These are phyloP conservation scores for Phataginus tetradactyla DNA, from an alignment of 2,797 vertebrate species.

Conservation along the genomic window DNA sequence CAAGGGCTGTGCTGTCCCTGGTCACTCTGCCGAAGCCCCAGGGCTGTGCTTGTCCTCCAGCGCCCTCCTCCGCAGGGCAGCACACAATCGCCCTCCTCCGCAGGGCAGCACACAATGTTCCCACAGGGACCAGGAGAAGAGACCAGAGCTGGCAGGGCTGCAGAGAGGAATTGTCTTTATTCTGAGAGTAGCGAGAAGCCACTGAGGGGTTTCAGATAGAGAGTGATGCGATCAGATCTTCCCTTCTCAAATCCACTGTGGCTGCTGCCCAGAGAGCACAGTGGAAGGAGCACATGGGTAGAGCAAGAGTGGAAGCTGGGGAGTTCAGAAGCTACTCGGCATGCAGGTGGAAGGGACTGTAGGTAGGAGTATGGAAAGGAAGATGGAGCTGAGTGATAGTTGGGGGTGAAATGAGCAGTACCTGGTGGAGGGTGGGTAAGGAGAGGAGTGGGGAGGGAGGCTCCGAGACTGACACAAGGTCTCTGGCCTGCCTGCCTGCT, in stretches of 20 bases:
- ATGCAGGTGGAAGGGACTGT: background rate
- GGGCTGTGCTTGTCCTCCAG: background rate
- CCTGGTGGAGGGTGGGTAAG: background rate
- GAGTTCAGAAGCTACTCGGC: background rate
- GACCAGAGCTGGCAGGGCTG: background rate
- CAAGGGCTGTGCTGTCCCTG: background rate
- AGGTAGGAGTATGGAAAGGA: fast-evolving
- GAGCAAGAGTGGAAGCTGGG: background rate
- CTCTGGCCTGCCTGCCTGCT: background rate
- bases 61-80: background rate
- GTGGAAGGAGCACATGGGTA: background rate
- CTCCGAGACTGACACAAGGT: background rate
- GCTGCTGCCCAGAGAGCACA: background rate
- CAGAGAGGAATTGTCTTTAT: background rate
- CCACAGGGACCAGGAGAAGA: background rate
- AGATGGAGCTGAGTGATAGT: background rate
- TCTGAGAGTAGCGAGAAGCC: background rate
- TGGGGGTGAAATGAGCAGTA: background rate
- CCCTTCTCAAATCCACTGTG: background rate
- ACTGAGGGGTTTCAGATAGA: background rate
- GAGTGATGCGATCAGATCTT: background rate
- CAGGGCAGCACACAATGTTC: too few relatives aligned
- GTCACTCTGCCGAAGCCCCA: background rate
- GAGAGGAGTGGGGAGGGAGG: background rate
- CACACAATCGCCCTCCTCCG: too few relatives aligned